phyloP scores from a whole-genome alignment of 2,888 invertebrate genomes.

The Dysmachus trigonus region DNA sequence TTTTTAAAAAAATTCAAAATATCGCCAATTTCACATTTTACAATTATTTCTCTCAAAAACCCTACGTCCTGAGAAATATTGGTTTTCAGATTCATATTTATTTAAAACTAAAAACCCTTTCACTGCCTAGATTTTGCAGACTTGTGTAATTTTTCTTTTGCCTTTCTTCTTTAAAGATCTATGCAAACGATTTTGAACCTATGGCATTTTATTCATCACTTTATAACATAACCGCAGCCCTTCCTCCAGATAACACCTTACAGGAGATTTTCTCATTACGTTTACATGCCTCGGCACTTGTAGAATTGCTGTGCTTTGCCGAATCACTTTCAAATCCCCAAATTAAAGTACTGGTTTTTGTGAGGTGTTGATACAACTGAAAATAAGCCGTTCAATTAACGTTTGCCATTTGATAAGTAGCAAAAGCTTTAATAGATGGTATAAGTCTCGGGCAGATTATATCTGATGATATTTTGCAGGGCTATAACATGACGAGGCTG shows the following conservation, averaged over 20 bases:
- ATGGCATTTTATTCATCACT: background rate
- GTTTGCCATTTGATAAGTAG: background rate
- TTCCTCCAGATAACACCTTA: background rate
- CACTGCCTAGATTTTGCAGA: too few relatives aligned
- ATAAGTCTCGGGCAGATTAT: background rate
- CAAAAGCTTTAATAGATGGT: background rate
- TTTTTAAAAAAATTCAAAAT: too few relatives aligned
- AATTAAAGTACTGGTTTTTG: slow-evolving; percentile 10
- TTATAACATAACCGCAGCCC: background rate
- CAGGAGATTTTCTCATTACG: background rate
- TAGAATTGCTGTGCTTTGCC: background rate
- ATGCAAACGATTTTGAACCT: background rate
- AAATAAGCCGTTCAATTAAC: slow-evolving; percentile 10
- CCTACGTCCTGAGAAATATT: too few relatives aligned
- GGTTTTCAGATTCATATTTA: too few relatives aligned
- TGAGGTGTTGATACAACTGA: slow-evolving; percentile 11
- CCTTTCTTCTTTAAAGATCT: background rate
- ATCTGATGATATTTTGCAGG: background rate
- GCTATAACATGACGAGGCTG: background rate
- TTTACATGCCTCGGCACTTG: background rate
- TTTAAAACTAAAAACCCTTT: too few relatives aligned
- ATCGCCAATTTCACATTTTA: too few relatives aligned
- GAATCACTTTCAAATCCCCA: slow-evolving; percentile 5
- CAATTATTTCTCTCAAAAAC: too few relatives aligned
- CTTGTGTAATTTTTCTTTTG: background rate